Conservation (phyloP, 2,888 invertebrate species). For the Anagyrus pseudococci region DNA sequence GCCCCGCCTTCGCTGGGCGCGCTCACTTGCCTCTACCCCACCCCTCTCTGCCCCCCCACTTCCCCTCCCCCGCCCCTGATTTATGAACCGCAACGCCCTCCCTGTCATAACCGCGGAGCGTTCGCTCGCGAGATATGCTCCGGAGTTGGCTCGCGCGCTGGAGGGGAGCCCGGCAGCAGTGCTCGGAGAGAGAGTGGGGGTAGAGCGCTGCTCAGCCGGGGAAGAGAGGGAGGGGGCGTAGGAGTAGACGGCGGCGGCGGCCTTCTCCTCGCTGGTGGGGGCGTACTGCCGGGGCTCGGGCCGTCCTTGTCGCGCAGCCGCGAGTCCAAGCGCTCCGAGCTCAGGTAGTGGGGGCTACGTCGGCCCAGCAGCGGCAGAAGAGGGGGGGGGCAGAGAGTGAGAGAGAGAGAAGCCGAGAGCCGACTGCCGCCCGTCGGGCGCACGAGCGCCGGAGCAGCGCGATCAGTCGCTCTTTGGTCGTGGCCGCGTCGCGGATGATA, state of each 20-base stretch:
- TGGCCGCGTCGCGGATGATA: constrained; percentile 20
- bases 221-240: constrained; percentile 35
- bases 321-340: constrained; percentile 31
- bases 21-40: not conserved
- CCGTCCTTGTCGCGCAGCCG: constrained; percentile 30
- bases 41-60: constrained; percentile 40
- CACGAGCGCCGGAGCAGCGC: constrained; percentile 36
- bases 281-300: constrained; percentile 24
- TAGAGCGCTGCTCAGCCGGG: not conserved
- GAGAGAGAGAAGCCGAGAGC: constrained; percentile 46
- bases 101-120: constrained; percentile 56
- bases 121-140: constrained; percentile 13
- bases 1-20: constrained; percentile 51
- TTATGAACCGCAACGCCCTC: constrained; percentile 62
- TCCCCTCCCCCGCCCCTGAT: constrained; percentile 58
- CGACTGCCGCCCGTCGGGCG: no score
- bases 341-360: constrained; percentile 27
- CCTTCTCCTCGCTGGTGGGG: constrained; percentile 11
- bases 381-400: constrained; percentile 25
- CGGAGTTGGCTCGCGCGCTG: no score
- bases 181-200: constrained; percentile 7
- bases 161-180: not conserved
- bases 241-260: constrained; percentile 39
- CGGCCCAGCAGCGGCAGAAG: constrained; percentile 28
- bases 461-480: constrained; percentile 56